Evolutionary conservation across 2,113 vertebrate species (phyloP), one percentile per base, ranked within the genome.

Genomic region (Cheilinus undulatus): DNA sequence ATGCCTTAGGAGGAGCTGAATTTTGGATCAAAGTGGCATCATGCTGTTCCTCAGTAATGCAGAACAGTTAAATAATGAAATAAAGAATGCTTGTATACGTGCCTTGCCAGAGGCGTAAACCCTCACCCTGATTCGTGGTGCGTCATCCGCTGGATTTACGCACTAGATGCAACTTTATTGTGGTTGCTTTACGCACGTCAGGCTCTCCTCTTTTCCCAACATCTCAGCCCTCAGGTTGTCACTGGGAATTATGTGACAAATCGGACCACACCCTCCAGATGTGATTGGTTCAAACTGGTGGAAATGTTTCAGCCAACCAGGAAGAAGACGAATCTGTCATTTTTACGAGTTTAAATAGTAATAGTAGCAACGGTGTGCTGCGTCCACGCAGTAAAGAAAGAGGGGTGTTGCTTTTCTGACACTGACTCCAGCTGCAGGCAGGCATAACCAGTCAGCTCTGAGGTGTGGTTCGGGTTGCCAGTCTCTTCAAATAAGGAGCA

Each of bases 91-190:
- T 50, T 28, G 8, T 13, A 28, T 27, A 4, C 0, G 7, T 27
- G 4, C 19, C n/a, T 38, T 27, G 11, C 15, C 24, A 8, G 14
- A 49, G n/a, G 42, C 30, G 17, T 23, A 19, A 2, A 14, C 56
- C 24, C 22, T 42, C 3, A 7, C 7, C 45, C 7, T 19, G 38
- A 13, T 13, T 24, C 17, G 17, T 15, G 15, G 27, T 53, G 63
- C 54, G 51, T 46, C 49, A 45, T 66, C 22, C 46, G 17, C 23
- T 22, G 40, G 32, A 26, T 30, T 62, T 42, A 19, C 42, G 42
- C 42, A 45, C 42, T 8, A 7, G 17, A 45, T n/a, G 19, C 19
- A n/a, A 45, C 19, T n/a, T 8, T 45, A 45, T 8, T 45, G 40
- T 43, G 42, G 4, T n/a, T 7, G 3, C 32, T 49, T 59, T 30